Base-by-base conservation (phyloP, 1,140 invertebrate genomes). In the Aphidius ervi region DNA sequence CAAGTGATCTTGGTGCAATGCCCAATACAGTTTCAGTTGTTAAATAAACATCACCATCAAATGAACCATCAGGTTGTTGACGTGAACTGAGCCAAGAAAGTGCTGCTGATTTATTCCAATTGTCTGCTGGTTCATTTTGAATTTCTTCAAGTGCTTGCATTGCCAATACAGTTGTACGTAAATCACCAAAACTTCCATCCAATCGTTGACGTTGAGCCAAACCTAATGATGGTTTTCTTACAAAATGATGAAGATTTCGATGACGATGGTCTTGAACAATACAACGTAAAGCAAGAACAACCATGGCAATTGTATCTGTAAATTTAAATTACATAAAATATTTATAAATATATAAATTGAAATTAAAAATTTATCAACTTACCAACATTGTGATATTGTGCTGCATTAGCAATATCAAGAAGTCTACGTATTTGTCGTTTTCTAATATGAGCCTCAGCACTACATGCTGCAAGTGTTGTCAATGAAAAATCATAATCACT, bases 181-280 rank as follows among this genome's bases (percentile, higher is more conserved):
- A 71, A 56, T 88, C 90, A 0, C 90, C 91, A 70, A 93, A 93
- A 68, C 89, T 88, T 9, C 92, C 91, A 61, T 92, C 90, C 2
- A 84, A 77, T 67, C 86, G 83, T 72, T 94, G 92, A 61, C 89
- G 85, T 9, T 85, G 78, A n/a, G 89, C 89, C 57, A 94, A 74
- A 1, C 85, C 85, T 0, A 87, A 81, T 62, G 90, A 85, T 1
- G 90, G 89, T 42, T 88, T 85, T 5, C 87, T 80, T 9, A 92
- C 82, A 67, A 90, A 91, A 68, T 90, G 88, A 62, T 88, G 85
- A 40, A 93, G 75, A 67, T 90, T 90, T 41, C 89, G 83, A 70
- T 91, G 89, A 2, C 88, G 82, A 68, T 92, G 90, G 65, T 92
- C 90, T 63, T 89, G 89, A n/a, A 90, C 88, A 58, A 93, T 89